Conservation (phyloP, 2,113 vertebrate genomes). For the Psophia crepitans region DNA sequence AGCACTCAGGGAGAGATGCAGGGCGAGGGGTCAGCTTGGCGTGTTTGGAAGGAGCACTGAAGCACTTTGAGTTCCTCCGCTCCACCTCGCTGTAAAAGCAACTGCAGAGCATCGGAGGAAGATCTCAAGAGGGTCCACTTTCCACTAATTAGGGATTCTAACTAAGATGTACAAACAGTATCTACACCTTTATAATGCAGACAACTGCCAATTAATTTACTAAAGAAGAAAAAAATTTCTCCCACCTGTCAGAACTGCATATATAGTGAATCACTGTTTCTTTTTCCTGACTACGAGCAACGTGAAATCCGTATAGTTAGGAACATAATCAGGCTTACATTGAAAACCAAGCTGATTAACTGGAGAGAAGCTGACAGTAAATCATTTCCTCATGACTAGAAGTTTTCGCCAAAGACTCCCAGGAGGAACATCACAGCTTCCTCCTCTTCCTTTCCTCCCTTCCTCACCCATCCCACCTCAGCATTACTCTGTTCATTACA, state of each 20-base stretch:
- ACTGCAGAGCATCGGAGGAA: background rate
- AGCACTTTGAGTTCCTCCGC: background rate
- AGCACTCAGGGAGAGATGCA: background rate
- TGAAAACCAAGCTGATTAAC: background rate
- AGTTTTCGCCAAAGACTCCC: background rate
- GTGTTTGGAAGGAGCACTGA: accelerated
- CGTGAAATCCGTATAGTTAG: accelerated
- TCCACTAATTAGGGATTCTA: background rate
- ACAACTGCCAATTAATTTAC: background rate
- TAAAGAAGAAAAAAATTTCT: background rate
- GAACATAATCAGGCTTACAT: background rate
- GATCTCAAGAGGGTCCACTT: background rate
- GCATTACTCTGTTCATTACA: background rate
- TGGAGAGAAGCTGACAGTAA: background rate
- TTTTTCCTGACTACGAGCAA: background rate
- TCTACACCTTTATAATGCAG: background rate
- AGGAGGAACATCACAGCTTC: background rate
- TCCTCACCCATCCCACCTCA: background rate
- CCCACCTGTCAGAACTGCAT: background rate
- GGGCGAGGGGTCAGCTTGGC: background rate
- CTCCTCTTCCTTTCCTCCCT: background rate
- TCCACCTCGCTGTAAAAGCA: background rate
- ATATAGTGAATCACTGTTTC: background rate
- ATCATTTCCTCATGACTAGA: background rate
- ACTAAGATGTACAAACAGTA: background rate